Conservation (phyloP, 2,888 invertebrate genomes). For the Caenorhabditis auriculariae region DNA sequence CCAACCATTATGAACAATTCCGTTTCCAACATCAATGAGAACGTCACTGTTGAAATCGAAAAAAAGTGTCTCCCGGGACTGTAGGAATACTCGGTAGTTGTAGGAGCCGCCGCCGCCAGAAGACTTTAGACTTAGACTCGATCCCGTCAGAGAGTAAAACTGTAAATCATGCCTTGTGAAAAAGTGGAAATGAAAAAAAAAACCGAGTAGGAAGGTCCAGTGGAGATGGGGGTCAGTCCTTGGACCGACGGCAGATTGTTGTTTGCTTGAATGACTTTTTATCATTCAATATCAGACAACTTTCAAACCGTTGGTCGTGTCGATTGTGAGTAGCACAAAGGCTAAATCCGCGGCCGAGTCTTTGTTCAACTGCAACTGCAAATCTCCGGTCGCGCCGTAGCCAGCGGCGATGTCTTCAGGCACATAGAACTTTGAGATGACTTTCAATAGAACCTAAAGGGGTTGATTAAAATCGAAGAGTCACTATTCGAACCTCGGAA, state of each 20-base stretch:
- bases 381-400: constrained; percentile 3
- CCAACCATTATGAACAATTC: constrained; percentile 14
- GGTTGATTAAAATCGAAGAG: not conserved
- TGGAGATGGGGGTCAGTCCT: too few relatives aligned
- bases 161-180: too few relatives aligned
- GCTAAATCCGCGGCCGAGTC: constrained; percentile 5
- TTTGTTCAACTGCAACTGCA: not conserved
- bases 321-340: constrained; percentile 11
- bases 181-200: too few relatives aligned
- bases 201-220: too few relatives aligned
- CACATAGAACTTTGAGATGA: constrained; percentile 8
- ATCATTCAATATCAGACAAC: too few relatives aligned
- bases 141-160: too few relatives aligned
- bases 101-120: too few relatives aligned
- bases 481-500: not conserved
- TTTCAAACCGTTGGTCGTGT: constrained; percentile 4
- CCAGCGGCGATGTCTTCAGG: constrained; percentile 13
- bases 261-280: too few relatives aligned
- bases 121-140: too few relatives aligned
- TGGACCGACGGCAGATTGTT: too few relatives aligned
- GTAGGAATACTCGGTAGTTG: constrained; percentile 15
- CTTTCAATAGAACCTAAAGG: constrained; percentile 5
- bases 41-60: constrained; percentile 19
- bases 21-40: constrained; percentile 24
- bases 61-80: constrained; percentile 10